Evolutionary conservation across 1,140 invertebrate species (phyloP).

Genomic region (Lucilia cuprina): DNA sequence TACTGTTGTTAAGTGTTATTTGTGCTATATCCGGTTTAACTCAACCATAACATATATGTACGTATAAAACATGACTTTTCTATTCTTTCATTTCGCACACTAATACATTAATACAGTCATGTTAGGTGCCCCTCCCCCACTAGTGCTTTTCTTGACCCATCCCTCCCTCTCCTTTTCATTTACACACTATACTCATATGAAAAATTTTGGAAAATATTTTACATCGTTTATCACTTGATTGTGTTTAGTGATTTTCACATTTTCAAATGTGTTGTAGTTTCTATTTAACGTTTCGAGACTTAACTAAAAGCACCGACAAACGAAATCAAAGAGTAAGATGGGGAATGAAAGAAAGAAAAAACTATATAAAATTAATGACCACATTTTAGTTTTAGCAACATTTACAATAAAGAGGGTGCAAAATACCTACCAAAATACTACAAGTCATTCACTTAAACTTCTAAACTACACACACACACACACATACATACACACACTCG

Average conservation of each 20-base stretch:
- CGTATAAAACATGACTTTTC: slow-evolving; percentile 26
- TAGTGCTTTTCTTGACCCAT: too few species aligned
- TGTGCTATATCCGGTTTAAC: slow-evolving; percentile 18
- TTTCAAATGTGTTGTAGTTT: slow-evolving; percentile 18
- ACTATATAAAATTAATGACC: slow-evolving; percentile 11
- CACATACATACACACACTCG: background rate
- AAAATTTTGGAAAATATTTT: slow-evolving; percentile 15
- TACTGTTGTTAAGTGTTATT: slow-evolving; percentile 28
- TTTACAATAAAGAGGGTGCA: slow-evolving; percentile 23
- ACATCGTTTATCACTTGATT: slow-evolving; percentile 34
- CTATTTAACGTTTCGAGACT: background rate
- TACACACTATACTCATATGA: background rate
- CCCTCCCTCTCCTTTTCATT: too few species aligned
- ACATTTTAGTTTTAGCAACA: slow-evolving; percentile 26
- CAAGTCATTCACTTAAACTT: background rate
- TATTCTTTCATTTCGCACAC: background rate
- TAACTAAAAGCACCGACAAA: background rate
- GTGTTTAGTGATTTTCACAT: slow-evolving; percentile 34
- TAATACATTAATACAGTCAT: background rate
- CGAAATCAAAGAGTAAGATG: background rate
- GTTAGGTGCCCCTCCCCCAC: too few species aligned
- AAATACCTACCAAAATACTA: slow-evolving; percentile 6
- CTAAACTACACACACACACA: background rate
- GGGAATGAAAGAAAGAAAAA: background rate
- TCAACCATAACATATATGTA: background rate